Conservation (phyloP, 2,888 invertebrate species). For the Drosophila neoperkinsi region DNA sequence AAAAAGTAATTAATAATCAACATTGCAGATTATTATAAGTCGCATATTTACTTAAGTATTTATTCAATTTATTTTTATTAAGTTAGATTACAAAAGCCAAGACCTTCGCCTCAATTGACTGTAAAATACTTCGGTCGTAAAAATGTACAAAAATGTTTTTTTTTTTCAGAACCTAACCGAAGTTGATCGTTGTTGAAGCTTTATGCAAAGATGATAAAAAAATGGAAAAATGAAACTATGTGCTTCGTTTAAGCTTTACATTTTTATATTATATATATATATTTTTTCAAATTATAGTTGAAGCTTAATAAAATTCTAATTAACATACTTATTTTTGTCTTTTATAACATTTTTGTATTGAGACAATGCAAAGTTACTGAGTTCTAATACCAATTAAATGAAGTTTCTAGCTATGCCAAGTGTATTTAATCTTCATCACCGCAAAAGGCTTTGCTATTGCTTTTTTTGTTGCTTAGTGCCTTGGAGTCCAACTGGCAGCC, state of each 20-base stretch:
- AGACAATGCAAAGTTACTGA: background rate
- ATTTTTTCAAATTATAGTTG: background rate
- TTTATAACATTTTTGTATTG: background rate
- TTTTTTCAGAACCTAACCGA: background rate
- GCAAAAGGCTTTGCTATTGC: background rate
- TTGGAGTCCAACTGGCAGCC: conserved; percentile 42
- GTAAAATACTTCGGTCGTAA: too few relatives aligned
- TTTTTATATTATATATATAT: background rate
- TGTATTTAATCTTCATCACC: background rate
- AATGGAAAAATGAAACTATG: background rate
- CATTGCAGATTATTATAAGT: background rate
- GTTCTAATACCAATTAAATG: background rate
- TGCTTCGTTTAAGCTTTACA: background rate
- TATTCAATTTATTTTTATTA: background rate
- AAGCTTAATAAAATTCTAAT: background rate
- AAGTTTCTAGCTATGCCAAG: background rate
- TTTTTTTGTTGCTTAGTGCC: conserved; percentile 17
- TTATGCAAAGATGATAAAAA: background rate
- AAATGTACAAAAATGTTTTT: background rate
- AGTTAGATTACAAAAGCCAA: background rate
- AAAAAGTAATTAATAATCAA: background rate
- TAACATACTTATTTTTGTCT: background rate
- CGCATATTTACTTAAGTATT: background rate
- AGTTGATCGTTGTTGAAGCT: background rate
- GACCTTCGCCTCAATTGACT: background rate